Evolutionary conservation across 1,140 invertebrate species (phyloP), one percentile per base, ranked within the genome.

Genomic region (Phortica variegata): DNA sequence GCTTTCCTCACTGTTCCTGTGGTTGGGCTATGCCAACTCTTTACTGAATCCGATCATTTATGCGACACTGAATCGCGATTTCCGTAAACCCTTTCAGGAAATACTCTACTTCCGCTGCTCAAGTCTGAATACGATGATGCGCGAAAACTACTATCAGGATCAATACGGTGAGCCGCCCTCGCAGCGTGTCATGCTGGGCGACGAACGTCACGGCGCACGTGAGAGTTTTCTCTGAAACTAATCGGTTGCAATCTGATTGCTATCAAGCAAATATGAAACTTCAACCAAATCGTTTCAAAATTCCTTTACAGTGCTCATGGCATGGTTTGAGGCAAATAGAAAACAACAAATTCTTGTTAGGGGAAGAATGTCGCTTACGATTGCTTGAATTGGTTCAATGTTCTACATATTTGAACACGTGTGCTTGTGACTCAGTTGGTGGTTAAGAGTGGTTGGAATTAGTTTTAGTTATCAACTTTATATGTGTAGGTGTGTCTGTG

Each of bases 1-100:
- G 80, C 70, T 97, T 82, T 83, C 85, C 61, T 77, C 81, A 31
- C 54, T 87, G 58, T 78, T 94, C 65, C 82, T 92, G 18, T 96
- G 93, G 93, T 79, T 96, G 43, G 93, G 94, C 49, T 97, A 97
- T 76, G 86, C 93, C 49, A 97, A 97, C 75, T 93, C 90, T 49
- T 82, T 95, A 29, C 80, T 93, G 31, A 97, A 97, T 74, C 95
- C 94, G 0, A 87, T 95, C 45, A 95, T 97, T 37, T 96, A 96
- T 77, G 92, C 92, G 0, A 94, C 90, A 3, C 79, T 95, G 18
- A 95, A 95, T 63, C 82, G 89, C 32, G 93, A 97, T 72, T 97
- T 97, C 74, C 85, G 94, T 43, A 89, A 90, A 61, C 93, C 93
- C 6, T 97, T 96, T 78, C 85, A 90, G 69, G 89, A 92, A 65